Base-by-base conservation (phyloP, 2,888 invertebrate species). In the Mesopsocus fuscifrons region DNA sequence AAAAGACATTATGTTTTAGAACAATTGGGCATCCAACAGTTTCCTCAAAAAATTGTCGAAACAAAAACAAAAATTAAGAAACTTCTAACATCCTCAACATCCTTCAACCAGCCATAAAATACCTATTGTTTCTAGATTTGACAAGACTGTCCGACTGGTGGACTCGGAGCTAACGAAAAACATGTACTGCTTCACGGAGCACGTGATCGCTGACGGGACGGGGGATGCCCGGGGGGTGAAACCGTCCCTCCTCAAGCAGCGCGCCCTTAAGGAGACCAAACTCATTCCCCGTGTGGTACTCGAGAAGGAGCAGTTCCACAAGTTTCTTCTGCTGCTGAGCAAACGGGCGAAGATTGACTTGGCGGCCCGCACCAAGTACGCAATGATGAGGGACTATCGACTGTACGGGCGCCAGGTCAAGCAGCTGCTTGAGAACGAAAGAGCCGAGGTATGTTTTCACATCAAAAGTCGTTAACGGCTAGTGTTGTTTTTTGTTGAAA, bases 231-330 rank as follows among this genome's bases (percentile, higher is more conserved):
- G 55, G 42, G 61, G 57, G 48, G 49, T 52, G 11, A 55, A 60
- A 44, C 48, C 56, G 11, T 50, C 49, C 40, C 49, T 52, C 13
- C 47, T 61, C 42, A 62, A 64, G 41, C 49, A 49, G 2, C 50
- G 52, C 43, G 51, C 52, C 3, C 49, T 48, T 18, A 53, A 52
- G 21, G 52, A 77, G 55, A 73, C 73, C 0, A 68, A 68, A 50
- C 61, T 67, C 16, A 72, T 77, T 51, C 78, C 78, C 6, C 67
- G 69, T 40, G 66, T 77, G 1, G 69, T 78, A 42, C 64, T 68
- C 35, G 74, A 72, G 52, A 68, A 72, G 2, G 78, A 78, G 55
- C 68, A 68, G 52, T 77, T 75, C 54, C 48, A 50, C 6, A 53
- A 53, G 42, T 46, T 47, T 16, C 50, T 53, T 8, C 51, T 51